These are phyloP conservation scores for Rhombomys opimus DNA, from an alignment of 2,113 vertebrate species.

Conservation along the genomic window DNA sequence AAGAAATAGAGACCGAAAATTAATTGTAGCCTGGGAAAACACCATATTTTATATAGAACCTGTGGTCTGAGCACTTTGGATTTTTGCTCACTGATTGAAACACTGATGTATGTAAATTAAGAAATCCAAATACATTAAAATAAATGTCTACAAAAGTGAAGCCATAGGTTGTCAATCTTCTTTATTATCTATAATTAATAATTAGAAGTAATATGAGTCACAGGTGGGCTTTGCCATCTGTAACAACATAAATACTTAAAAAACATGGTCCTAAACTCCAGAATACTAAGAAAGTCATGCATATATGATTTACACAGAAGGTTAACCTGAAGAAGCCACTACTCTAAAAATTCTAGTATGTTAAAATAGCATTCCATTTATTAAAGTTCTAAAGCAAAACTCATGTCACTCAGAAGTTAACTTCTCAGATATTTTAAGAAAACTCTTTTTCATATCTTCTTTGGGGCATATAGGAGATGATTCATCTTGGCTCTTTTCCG, in stretches of 20 bases:
- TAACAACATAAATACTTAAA: not conserved
- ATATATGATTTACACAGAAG: not conserved
- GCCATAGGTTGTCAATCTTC: not conserved
- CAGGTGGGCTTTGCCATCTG: not conserved
- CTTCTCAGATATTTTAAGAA: constrained; percentile 1
- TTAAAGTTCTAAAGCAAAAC: not conserved
- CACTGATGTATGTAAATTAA: not conserved
- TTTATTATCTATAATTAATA: not conserved
- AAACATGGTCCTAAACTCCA: not conserved
- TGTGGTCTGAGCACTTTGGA: not conserved
- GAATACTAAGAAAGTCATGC: not conserved
- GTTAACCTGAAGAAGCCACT: not conserved
- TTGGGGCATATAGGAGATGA: not conserved
- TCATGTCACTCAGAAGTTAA: not conserved
- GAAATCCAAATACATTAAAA: not conserved
- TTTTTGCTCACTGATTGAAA: not conserved
- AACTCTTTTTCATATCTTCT: not conserved
- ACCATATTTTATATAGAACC: not conserved
- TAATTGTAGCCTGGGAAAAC: not conserved
- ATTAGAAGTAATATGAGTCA: not conserved
- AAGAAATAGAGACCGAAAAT: not conserved
- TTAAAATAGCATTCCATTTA: not conserved
- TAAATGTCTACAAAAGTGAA: not conserved
- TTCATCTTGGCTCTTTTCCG: not conserved
- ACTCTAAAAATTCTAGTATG: not conserved